phyloP scores from a whole-genome alignment of 1,140 invertebrate species.

The Vollenhovia emeryi region DNA sequence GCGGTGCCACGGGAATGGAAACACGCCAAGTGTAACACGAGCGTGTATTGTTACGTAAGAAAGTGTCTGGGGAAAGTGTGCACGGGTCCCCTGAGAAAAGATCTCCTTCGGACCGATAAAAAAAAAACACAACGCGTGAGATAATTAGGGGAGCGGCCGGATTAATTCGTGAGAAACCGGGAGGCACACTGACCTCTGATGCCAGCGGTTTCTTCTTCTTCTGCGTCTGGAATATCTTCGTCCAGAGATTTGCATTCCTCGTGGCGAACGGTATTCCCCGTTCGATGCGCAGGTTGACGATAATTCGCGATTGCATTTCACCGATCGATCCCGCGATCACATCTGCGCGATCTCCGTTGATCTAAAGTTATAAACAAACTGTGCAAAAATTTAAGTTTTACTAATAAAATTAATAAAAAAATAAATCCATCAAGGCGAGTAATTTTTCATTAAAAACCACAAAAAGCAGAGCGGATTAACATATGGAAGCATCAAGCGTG shows the following conservation, averaged over 20 bases:
- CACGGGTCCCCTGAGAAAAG: conserved; percentile 6
- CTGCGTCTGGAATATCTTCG: conserved; percentile 51
- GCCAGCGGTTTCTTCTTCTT: conserved; percentile 74
- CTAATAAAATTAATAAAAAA: no score
- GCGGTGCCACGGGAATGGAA: conserved; percentile 41
- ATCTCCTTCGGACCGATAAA: conserved; percentile 3
- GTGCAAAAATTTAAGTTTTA: no score
- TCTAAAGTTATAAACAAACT: background rate
- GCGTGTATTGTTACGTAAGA: conserved; percentile 54
- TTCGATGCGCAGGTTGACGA: conserved; percentile 1
- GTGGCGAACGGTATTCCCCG: conserved; percentile 14
- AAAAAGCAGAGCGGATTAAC: background rate
- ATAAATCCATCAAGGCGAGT: background rate
- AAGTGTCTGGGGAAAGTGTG: conserved; percentile 38
- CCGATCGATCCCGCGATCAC: background rate
- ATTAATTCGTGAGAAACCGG: conserved; percentile 40
- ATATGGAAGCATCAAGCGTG: background rate
- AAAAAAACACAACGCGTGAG: background rate
- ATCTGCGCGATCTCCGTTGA: background rate
- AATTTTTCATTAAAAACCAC: background rate
- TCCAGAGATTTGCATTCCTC: conserved; percentile 61
- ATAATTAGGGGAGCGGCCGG: conserved; percentile 20
- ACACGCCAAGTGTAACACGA: conserved; percentile 46
- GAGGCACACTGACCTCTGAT: conserved; percentile 76
- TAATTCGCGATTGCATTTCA: conserved; percentile 50